Base-by-base conservation (phyloP, 2,888 invertebrate species). In the Machimus atricapillus region DNA sequence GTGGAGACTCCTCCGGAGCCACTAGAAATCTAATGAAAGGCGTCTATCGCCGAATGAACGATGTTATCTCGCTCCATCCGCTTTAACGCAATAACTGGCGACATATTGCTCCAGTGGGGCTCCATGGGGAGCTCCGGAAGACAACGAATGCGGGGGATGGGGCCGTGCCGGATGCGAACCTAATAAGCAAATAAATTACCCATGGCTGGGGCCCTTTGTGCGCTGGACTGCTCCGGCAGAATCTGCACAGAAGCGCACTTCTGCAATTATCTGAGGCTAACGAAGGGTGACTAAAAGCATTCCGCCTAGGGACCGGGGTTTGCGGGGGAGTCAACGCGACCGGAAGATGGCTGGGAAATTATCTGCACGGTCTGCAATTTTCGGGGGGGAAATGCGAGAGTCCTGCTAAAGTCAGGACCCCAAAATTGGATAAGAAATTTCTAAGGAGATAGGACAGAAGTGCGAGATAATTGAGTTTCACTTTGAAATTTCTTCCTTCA, bases 251-350 rank as follows among this genome's bases (percentile, higher is more conserved):
- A 66, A 66, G 66, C 66, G 66, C 23, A 52, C 52, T 79, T 78
- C 52, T 79, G 79, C 79, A 79, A 79, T 79, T 52, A 79, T 79
- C 79, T 27, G 14, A 52, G 31, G 31, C 52, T 79, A 79, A 79
- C 79, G 79, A 52, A 79, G 79, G 46, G 56, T 46, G 14, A 79
- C 79, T 79, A 40, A 79, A 79, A 79, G 78, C 79, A 34, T 79
- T 79, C 52, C 31, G 52, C 46, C 27, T 16, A 31, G 14, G 27
- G 27, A 40, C 1, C 40, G 40, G 40, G 40, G 40, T 12, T 34
- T 40, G 79, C 52, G 19, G 56, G 56, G 19, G 40, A 52, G 27
- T 79, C 12, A 79, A 31, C 31, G 46, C 27, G 5, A 46, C 79
- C 52, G 78, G 78, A 78, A 78, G 43, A 12, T 12, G 19, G 66